phyloP scores from a whole-genome alignment of 2,113 vertebrate species.

The Dasypus novemcinctus region DNA sequence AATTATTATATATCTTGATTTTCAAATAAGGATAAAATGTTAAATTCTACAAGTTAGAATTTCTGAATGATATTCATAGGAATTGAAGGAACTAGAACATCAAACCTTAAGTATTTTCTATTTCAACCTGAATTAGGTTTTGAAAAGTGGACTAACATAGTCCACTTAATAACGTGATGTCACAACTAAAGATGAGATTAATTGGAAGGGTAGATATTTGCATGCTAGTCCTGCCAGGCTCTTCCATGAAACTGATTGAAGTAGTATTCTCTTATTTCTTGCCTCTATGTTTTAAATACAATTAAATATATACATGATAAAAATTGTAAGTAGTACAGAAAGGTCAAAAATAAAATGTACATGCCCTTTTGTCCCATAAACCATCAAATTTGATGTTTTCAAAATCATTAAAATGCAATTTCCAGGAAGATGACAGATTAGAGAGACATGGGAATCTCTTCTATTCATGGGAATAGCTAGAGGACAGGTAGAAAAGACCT shows the following conservation, averaged over 20 bases:
- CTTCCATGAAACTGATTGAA: not conserved
- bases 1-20: not conserved
- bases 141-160: not conserved
- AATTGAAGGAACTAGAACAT: conserved; percentile 13
- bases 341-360: no score
- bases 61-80: not conserved
- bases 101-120: not conserved
- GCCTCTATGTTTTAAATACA: conserved; percentile 9
- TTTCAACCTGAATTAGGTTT: not conserved
- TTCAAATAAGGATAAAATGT: conserved; percentile 32
- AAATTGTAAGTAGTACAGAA: no score
- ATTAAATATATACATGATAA: no score
- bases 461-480: no score
- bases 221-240: accelerated
- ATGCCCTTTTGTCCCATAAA: no score
- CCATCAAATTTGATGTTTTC: no score
- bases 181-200: not conserved
- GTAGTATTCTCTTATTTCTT: not conserved
- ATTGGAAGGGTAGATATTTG: not conserved
- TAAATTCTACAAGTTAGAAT: not conserved
- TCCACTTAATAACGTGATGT: not conserved
- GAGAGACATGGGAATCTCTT: no score
- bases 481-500: no score
- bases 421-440: no score
- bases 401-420: no score